Evolutionary conservation across 2,888 invertebrate genomes (phyloP).

Genomic region (Didymodactylos carnosus): DNA sequence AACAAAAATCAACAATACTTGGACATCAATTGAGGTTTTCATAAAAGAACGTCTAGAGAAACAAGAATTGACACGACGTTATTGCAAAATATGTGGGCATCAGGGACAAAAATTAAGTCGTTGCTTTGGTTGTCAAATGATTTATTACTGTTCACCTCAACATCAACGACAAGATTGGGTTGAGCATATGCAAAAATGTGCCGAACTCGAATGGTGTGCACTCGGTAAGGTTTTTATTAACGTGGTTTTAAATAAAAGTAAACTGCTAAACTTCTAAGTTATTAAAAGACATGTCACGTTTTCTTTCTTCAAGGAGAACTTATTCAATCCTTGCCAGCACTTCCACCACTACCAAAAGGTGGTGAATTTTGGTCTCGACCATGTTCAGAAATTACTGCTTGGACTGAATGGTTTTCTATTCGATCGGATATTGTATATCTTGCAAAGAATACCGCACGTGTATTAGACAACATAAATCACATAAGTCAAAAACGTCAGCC

Average conservation of each 20-base stretch:
- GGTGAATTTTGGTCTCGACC: neutral
- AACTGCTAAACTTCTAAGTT: no score
- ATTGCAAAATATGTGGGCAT: neutral
- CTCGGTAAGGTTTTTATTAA: no score
- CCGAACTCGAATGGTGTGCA: slow-evolving; percentile 9
- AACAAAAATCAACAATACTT: no score
- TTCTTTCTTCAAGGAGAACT: no score
- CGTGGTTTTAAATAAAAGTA: no score
- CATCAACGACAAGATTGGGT: slow-evolving; percentile 13
- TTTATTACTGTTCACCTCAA: slow-evolving; percentile 11
- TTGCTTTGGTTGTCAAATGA: slow-evolving; percentile 14
- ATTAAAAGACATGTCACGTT: no score
- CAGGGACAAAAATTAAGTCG: neutral
- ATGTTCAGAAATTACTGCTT: neutral
- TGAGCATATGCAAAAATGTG: slow-evolving; percentile 6
- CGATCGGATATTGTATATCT: slow-evolving; percentile 3
- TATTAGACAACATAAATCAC: neutral
- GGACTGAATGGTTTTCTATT: slow-evolving; percentile 11
- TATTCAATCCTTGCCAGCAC: slow-evolving; percentile 5
- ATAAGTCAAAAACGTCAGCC: neutral
- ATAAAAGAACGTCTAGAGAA: neutral
- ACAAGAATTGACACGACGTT: neutral
- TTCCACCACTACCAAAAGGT: neutral
- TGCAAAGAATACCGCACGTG: neutral
- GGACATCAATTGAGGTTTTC: neutral